A percentile compares a stretch with the other conserved stretches of the same genome.
Conservation (phyloP, 1,140 invertebrate genomes). For the Trichomalopsis sarcophagae region DNA sequence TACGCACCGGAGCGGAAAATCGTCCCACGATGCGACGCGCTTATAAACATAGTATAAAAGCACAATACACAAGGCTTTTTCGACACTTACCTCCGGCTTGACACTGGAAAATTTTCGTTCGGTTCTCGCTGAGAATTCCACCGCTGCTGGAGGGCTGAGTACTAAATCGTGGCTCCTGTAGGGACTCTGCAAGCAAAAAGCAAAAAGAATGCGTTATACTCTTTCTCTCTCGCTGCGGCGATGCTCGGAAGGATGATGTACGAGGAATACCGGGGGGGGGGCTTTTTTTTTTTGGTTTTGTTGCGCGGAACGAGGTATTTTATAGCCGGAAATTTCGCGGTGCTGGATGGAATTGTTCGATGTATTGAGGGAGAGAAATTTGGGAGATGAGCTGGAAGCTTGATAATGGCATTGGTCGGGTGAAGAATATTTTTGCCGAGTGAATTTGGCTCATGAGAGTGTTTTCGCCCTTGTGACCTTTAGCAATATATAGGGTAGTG, state of each 20-base stretch:
- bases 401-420: no score
- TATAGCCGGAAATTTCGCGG: not conserved
- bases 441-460: no score
- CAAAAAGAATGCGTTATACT: slow-evolving; percentile 9
- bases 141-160: slow-evolving; percentile 87
- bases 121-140: slow-evolving; percentile 88
- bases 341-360: no score
- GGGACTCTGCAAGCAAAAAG: slow-evolving; percentile 75
- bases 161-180: slow-evolving; percentile 89
- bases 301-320: not conserved
- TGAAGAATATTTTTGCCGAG: no score
- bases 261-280: not conserved
- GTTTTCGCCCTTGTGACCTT: no score
- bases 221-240: not conserved
- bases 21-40: no score
- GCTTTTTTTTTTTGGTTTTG: slow-evolving; percentile 8
- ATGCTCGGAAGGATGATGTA: not conserved
- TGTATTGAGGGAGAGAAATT: no score
- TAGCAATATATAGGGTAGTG: no score
- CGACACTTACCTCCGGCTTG: slow-evolving; percentile 86
- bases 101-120: slow-evolving; percentile 92
- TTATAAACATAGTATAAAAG: not conserved
- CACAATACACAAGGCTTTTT: not conserved
- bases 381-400: no score
- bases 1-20: no score